Evolutionary conservation across 2,113 vertebrate genomes (phyloP).

Genomic region (Dipodomys merriami): DNA sequence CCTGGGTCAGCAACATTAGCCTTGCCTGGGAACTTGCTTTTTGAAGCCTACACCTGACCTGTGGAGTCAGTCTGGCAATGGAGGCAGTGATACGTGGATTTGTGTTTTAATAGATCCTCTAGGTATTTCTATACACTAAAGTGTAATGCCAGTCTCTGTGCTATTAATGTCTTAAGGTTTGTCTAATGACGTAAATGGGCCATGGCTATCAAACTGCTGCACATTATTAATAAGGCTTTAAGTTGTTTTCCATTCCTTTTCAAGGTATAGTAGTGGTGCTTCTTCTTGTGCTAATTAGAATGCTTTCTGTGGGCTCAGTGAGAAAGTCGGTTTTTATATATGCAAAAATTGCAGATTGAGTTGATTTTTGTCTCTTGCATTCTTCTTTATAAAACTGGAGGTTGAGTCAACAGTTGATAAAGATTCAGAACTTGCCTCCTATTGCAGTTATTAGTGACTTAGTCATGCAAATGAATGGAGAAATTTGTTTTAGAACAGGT

Average conservation of each 20-base stretch:
- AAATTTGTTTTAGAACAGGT: conserved; percentile 26
- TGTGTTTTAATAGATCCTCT: not conserved
- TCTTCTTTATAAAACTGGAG: conserved; percentile 40
- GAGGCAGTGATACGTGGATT: not conserved
- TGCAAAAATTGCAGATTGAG: conserved; percentile 10
- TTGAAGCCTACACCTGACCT: not conserved
- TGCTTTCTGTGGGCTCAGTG: not conserved
- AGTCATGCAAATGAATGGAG: conserved; percentile 3
- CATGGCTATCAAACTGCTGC: not conserved
- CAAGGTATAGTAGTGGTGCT: not conserved
- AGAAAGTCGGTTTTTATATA: not conserved
- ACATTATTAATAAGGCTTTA: not conserved
- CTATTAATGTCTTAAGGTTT: not conserved
- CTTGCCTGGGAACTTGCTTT: not conserved
- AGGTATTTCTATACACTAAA: not conserved
- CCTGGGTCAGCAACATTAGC: not conserved
- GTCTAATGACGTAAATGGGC: not conserved
- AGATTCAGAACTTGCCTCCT: conserved; percentile 29
- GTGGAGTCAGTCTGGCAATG: not conserved
- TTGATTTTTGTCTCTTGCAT: conserved; percentile 51
- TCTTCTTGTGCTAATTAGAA: conserved; percentile 12
- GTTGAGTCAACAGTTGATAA: conserved; percentile 30
- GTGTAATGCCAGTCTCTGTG: not conserved
- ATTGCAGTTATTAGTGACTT: not conserved
- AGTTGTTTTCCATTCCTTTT: conserved; percentile 7